These are phyloP conservation scores for Nomada goodeniana DNA, from an alignment of 2,888 invertebrate genomes.

Conservation along the genomic window DNA sequence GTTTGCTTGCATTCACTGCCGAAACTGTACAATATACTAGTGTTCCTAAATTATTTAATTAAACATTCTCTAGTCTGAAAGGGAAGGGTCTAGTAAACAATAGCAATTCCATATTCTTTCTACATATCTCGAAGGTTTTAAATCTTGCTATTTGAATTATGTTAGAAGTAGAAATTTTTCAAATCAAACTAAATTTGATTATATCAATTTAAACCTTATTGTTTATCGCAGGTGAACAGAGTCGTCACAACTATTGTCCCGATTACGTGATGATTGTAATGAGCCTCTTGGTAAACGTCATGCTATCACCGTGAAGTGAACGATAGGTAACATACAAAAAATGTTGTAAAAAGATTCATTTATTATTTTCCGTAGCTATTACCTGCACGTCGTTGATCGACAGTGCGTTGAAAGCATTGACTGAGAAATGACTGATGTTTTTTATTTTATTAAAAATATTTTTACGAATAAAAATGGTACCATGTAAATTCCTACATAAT, in stretches of 20 bases:
- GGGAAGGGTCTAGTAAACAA: slow-evolving; percentile 9
- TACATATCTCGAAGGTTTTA: slow-evolving; percentile 2
- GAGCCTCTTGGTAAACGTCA: slow-evolving; percentile 14
- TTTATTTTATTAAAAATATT: slow-evolving; percentile 56
- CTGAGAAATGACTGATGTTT: slow-evolving; percentile 60
- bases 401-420: slow-evolving; percentile 36
- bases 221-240: slow-evolving; percentile 28
- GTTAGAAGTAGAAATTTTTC: slow-evolving; percentile 12
- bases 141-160: slow-evolving; percentile 12
- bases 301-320: slow-evolving; percentile 14
- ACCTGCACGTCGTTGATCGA: slow-evolving; percentile 55
- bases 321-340: background rate
- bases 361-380: slow-evolving; percentile 36
- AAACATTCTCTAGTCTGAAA: slow-evolving; percentile 49
- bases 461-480: slow-evolving; percentile 29
- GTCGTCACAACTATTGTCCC: background rate
- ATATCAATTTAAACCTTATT: slow-evolving; percentile 15
- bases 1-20: slow-evolving; percentile 31
- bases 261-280: background rate
- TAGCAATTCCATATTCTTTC: slow-evolving; percentile 3
- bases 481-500: slow-evolving; percentile 25
- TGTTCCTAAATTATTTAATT: slow-evolving; percentile 26
- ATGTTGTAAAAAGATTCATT: slow-evolving; percentile 28
- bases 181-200: background rate
- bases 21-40: slow-evolving; percentile 21